Evolutionary conservation across 2,888 invertebrate genomes (phyloP).

Genomic region (Heliothis peltigera): DNA sequence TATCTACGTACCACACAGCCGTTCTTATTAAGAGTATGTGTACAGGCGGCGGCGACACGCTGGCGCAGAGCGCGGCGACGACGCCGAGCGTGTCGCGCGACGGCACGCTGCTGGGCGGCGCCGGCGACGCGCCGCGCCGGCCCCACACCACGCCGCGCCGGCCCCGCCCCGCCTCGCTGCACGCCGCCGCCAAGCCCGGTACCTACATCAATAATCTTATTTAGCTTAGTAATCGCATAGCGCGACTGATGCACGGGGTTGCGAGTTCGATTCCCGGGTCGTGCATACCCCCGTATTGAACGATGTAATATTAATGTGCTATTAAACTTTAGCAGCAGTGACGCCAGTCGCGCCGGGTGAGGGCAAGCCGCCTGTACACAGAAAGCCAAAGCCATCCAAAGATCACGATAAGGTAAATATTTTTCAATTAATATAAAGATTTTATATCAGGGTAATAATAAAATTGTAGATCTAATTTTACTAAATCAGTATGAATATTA

Average conservation of each 20-base stretch:
- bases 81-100: constrained; percentile 85
- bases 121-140: constrained; percentile 71
- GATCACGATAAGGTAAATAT: constrained; percentile 81
- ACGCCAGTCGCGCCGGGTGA: constrained; percentile 86
- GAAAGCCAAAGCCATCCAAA: constrained; percentile 88
- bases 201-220: too few relatives aligned
- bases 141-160: constrained; percentile 17
- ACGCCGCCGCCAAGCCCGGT: constrained; percentile 10
- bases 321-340: constrained; percentile 64
- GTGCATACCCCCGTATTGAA: too few relatives aligned
- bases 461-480: too few relatives aligned
- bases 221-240: too few relatives aligned
- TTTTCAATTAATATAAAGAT: too few relatives aligned
- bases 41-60: constrained; percentile 54
- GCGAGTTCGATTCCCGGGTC: too few relatives aligned
- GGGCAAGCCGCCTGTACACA: constrained; percentile 91
- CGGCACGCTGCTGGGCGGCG: constrained; percentile 71
- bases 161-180: constrained; percentile 12
- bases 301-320: not conserved
- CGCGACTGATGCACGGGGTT: too few relatives aligned
- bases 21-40: not conserved
- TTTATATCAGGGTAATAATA: too few relatives aligned
- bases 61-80: constrained; percentile 71
- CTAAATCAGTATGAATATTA: too few relatives aligned
- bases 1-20: too few relatives aligned